Conservation (phyloP, 2,888 invertebrate genomes). For the Leucophenga maculata region DNA sequence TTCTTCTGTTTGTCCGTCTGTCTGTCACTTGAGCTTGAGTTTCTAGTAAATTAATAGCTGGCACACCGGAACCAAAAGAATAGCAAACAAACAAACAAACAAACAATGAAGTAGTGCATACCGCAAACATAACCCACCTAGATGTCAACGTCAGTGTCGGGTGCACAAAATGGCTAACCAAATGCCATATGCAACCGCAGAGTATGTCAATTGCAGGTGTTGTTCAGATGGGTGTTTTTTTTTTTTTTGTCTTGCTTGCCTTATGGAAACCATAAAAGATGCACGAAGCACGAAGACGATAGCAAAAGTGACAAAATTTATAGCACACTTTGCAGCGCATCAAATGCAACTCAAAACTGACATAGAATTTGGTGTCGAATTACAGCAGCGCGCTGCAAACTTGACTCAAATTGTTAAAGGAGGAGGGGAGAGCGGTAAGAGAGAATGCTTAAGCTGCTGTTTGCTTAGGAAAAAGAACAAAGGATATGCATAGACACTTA, state of each 20-base stretch:
- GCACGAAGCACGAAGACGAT: not conserved
- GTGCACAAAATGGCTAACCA: too few relatives aligned
- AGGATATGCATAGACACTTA: not conserved
- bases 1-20: not conserved
- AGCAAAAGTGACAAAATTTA: not conserved
- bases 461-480: constrained; percentile 16
- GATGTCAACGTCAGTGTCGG: too few relatives aligned
- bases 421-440: constrained; percentile 30
- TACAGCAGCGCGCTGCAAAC: constrained; percentile 42
- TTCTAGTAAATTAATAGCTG: constrained; percentile 53
- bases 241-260: constrained; percentile 35
- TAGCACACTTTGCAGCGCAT: not conserved
- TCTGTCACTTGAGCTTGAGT: constrained; percentile 9
- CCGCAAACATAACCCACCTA: constrained; percentile 14
- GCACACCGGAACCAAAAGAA: not conserved
- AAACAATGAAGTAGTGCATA: constrained; percentile 28
- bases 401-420: not conserved
- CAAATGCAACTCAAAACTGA: not conserved
- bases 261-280: constrained; percentile 57
- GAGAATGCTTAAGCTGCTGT: constrained; percentile 24
- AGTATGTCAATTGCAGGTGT: constrained; percentile 8
- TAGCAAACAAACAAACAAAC: too few relatives aligned
- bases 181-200: not conserved
- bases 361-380: constrained; percentile 51
- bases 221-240: constrained; percentile 46